A percentile compares a stretch with the other conserved stretches of the same genome.
These are phyloP conservation scores for Germaria angustata DNA, from an alignment of 2,888 invertebrate genomes.

Conservation along the genomic window DNA sequence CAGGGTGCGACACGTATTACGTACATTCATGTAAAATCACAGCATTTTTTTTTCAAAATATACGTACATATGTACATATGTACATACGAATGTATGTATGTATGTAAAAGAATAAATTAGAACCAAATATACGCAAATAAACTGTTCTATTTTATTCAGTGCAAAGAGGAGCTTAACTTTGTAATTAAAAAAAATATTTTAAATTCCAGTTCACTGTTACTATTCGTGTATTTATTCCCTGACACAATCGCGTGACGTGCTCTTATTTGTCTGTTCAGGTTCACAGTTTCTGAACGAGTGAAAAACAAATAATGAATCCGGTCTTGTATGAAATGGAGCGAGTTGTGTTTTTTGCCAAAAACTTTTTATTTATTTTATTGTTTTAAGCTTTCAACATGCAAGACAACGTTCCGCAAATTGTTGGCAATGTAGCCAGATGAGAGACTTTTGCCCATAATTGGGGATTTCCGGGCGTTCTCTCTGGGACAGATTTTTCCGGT, in stretches of 20 bases:
- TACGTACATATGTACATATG: neutral
- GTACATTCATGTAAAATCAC: too few species aligned
- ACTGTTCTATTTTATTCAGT: too few species aligned
- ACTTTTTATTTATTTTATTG: constrained; percentile 6
- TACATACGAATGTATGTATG: neutral
- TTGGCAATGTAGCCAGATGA: neutral
- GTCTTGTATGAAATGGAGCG: constrained; percentile 29
- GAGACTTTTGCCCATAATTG: too few species aligned
- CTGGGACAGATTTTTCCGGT: too few species aligned
- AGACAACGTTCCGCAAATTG: neutral
- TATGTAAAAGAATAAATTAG: too few species aligned
- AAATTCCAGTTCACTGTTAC: neutral
- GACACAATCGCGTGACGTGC: neutral
- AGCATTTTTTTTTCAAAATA: too few species aligned
- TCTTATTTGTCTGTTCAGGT: neutral
- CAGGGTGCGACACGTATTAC: neutral
- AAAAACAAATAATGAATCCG: constrained; percentile 31
- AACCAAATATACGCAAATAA: too few species aligned
- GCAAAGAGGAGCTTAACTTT: neutral
- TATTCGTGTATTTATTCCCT: neutral
- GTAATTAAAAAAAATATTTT: neutral
- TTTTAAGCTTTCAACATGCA: constrained; percentile 25
- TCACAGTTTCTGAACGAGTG: constrained; percentile 35
- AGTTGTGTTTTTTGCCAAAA: constrained; percentile 15
- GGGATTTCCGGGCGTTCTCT: too few species aligned